phyloP scores from a whole-genome alignment of 1,140 invertebrate species.

The Uloborus diversus region DNA sequence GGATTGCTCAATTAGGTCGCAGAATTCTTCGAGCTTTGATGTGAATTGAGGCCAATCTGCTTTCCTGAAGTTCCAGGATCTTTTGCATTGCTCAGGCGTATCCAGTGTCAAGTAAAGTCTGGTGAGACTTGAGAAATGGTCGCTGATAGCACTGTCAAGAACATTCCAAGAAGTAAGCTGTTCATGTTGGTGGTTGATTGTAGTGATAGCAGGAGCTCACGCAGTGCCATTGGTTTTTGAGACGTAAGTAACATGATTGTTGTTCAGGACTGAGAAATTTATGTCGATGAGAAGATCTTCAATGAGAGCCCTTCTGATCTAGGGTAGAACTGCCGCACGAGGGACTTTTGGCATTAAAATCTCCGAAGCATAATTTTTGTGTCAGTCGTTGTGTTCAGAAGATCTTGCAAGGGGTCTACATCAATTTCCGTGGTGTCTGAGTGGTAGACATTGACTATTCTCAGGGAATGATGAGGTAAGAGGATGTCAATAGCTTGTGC shows the following conservation, averaged over 20 bases:
- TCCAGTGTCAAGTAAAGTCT: not conserved
- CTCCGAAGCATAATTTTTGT: conserved; percentile 14
- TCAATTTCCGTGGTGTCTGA: not conserved
- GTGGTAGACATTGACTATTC: conserved; percentile 4
- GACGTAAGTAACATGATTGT: not conserved
- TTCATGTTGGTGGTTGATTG: not conserved
- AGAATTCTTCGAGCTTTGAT: not conserved
- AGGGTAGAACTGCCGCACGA: not conserved
- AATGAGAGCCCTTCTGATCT: conserved; percentile 1
- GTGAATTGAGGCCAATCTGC: not conserved
- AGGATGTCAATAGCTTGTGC: conserved; percentile 21
- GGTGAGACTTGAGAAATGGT: not conserved
- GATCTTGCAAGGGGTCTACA: not conserved
- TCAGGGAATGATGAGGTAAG: not conserved
- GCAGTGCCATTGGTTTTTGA: conserved; percentile 10
- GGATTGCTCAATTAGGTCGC: not conserved
- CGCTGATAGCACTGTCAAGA: not conserved
- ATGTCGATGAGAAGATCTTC: not conserved
- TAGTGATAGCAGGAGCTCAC: not conserved
- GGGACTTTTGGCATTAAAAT: conserved; percentile 16
- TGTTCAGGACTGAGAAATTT: not conserved
- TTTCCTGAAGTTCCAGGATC: conserved; percentile 12
- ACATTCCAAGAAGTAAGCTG: not conserved
- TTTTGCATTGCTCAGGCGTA: not conserved
- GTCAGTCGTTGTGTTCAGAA: not conserved